Evolutionary conservation across 2,888 invertebrate genomes (phyloP).

Genomic region (Erannis defoliaria): DNA sequence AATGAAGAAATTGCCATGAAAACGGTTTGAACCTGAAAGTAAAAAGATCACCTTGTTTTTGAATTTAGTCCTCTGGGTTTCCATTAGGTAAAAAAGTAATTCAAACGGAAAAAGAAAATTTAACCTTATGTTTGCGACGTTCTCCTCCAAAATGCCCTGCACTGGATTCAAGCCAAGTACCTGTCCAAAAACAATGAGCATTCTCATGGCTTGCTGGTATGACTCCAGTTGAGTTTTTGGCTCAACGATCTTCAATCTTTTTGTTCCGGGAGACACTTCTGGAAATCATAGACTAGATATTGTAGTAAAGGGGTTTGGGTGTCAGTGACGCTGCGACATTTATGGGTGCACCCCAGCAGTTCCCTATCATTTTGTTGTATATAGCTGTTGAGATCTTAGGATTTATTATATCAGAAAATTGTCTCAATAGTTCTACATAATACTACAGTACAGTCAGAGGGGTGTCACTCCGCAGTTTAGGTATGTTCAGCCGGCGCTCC

Average conservation of each 20-base stretch:
- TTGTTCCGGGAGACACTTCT: conserved; percentile 25
- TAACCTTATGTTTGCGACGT: conserved; percentile 59
- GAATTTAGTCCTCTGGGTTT: no score
- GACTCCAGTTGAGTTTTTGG: conserved; percentile 46
- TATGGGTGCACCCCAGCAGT: no score
- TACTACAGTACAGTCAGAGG: no score
- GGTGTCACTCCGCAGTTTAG: no score
- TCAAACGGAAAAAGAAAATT: conserved; percentile 1
- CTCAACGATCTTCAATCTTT: background rate
- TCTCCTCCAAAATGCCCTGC: conserved; percentile 48
- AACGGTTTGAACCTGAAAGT: conserved; percentile 54
- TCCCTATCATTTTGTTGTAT: no score
- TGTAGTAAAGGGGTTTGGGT: background rate
- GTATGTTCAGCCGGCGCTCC: no score
- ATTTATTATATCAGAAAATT: no score
- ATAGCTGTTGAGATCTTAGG: no score
- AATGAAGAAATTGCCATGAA: conserved; percentile 54
- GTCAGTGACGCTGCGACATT: no score
- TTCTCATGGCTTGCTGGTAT: conserved; percentile 61
- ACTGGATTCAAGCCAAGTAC: conserved; percentile 63
- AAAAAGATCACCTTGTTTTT: background rate
- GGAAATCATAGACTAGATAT: conserved; percentile 3
- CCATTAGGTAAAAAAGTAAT: no score
- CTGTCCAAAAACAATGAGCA: conserved; percentile 55
- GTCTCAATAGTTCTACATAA: no score